A percentile compares a stretch with the other conserved stretches of the same genome.
These are phyloP conservation scores for Cyclargus thomasi DNA, from an alignment of 1,140 invertebrate species.

Conservation along the genomic window DNA sequence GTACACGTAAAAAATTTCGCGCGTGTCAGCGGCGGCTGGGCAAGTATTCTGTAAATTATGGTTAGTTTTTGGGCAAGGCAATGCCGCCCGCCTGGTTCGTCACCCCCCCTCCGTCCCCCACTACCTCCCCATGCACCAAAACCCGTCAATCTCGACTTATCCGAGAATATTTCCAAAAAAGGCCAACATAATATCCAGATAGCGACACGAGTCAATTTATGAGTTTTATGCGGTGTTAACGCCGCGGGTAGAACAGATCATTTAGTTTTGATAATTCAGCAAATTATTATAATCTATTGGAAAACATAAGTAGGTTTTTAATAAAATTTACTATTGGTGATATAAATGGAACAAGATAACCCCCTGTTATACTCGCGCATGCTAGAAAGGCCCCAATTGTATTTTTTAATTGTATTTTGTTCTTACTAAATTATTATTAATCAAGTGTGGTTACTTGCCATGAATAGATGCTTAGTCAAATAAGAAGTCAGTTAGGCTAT, in stretches of 20 bases:
- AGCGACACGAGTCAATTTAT: background rate
- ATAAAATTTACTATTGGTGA: too few species aligned
- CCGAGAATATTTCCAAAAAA: conserved; percentile 65
- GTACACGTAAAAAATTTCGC: conserved; percentile 46
- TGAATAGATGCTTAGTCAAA: too few species aligned
- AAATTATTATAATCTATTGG: too few species aligned
- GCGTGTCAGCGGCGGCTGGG: conserved; percentile 60
- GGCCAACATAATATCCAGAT: conserved; percentile 32
- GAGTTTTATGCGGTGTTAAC: background rate
- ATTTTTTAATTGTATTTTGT: too few species aligned
- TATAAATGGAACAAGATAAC: too few species aligned
- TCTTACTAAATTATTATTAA: too few species aligned
- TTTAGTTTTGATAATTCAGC: conserved; percentile 22
- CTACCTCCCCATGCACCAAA: conserved; percentile 18
- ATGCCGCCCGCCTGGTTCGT: conserved; percentile 65
- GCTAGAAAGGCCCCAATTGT: too few species aligned
- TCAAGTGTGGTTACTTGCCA: too few species aligned
- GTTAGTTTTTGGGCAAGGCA: conserved; percentile 74
- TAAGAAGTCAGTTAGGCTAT: too few species aligned
- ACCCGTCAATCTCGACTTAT: conserved; percentile 70
- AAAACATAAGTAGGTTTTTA: too few species aligned
- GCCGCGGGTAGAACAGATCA: background rate
- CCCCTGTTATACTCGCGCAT: too few species aligned
- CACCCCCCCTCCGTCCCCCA: conserved; percentile 29
- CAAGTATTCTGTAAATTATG: conserved; percentile 74